phyloP scores from a whole-genome alignment of 2,797 vertebrate species.

The Oreonectes daqikongensis region DNA sequence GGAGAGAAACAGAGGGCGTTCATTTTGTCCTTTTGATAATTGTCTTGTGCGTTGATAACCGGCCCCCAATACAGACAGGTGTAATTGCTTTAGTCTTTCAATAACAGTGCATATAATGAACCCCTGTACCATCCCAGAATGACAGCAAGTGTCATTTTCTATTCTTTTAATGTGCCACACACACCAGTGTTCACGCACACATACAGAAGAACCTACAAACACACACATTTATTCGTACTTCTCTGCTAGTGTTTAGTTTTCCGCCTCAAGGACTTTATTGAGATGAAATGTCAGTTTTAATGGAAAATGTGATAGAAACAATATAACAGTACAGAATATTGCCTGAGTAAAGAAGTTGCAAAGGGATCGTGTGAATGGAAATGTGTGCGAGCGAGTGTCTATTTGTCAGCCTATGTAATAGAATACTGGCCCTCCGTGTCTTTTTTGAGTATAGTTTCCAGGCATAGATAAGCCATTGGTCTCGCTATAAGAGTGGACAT shows the following conservation, averaged over 20 bases:
- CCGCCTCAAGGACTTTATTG: constrained; percentile 83
- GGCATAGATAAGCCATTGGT: constrained; percentile 72
- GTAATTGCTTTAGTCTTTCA: constrained; percentile 79
- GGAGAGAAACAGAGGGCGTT: constrained; percentile 51
- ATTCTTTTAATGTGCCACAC: constrained; percentile 19
- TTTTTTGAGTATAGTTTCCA: constrained; percentile 72
- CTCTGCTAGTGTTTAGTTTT: constrained; percentile 69
- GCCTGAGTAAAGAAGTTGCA: constrained; percentile 67
- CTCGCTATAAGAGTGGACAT: constrained; percentile 71
- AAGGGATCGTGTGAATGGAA: constrained; percentile 54
- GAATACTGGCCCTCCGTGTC: constrained; percentile 61
- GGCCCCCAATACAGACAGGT: constrained; percentile 73
- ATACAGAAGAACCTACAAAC: constrained; percentile 40
- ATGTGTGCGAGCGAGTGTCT: constrained; percentile 5
- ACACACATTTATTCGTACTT: constrained; percentile 55
- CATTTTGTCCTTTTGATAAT: constrained; percentile 67
- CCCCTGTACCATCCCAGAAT: constrained; percentile 72
- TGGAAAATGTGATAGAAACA: constrained; percentile 83
- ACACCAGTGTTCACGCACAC: constrained; percentile 5
- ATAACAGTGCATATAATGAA: constrained; percentile 76
- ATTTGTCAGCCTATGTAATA: constrained; percentile 27
- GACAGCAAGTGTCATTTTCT: constrained; percentile 53
- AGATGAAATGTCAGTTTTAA: constrained; percentile 90
- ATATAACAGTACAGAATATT: constrained; percentile 75
- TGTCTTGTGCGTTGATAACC: constrained; percentile 75